phyloP scores from a whole-genome alignment of 2,113 vertebrate genomes.

The Callorhinus ursinus region DNA sequence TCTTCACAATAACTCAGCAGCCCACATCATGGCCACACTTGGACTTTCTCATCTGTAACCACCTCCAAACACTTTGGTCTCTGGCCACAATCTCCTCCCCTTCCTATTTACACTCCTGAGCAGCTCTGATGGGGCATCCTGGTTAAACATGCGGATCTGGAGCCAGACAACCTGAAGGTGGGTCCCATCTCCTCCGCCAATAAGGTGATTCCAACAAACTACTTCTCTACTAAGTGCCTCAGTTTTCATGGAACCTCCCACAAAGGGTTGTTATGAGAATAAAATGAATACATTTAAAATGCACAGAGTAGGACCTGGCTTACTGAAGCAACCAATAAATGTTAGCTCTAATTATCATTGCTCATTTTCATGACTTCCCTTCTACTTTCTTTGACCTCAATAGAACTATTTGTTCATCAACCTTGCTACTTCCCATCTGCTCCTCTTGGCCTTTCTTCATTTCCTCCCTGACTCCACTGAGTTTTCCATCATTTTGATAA shows the following conservation, averaged over 20 bases:
- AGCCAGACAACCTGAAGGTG: not conserved
- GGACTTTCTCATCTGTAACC: not conserved
- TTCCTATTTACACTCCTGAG: not conserved
- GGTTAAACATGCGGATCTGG: not conserved
- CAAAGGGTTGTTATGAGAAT: not conserved
- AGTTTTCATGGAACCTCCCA: not conserved
- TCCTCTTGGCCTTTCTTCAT: not conserved
- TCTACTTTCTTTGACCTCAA: not conserved
- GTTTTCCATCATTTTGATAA: not conserved
- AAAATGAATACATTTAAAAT: not conserved
- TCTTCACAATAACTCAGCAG: not conserved
- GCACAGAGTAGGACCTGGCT: not conserved
- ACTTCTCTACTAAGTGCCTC: not conserved
- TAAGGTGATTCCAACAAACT: not conserved
- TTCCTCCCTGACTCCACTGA: not conserved
- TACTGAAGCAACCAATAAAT: not conserved
- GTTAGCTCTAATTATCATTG: not conserved
- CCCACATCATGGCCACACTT: not conserved
- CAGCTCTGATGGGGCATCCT: not conserved
- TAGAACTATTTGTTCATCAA: not conserved
- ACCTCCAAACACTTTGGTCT: not conserved
- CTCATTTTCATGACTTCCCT: not conserved
- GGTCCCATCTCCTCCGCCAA: not conserved
- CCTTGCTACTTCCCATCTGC: not conserved
- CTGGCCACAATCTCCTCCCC: not conserved